Percentiles rank a stretch among this genome's conserved stretches.
These are phyloP conservation scores for Hanleya hanleyi DNA, from an alignment of 2,888 invertebrate genomes.

Conservation along the genomic window DNA sequence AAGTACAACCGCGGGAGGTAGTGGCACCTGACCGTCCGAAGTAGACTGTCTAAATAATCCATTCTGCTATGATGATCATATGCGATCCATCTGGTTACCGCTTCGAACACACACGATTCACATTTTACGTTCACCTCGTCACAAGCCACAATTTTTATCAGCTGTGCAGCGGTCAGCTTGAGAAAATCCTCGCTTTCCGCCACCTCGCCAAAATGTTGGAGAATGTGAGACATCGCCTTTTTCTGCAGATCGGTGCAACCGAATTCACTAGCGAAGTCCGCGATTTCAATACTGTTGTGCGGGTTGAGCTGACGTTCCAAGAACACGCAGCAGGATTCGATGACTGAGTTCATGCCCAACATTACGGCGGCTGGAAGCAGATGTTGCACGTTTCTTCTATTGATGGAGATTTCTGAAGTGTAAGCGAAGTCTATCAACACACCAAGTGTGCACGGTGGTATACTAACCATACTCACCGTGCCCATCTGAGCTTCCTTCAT, in stretches of 20 bases:
- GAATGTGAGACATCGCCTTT: constrained; percentile 49
- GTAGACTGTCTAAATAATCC: constrained; percentile 88
- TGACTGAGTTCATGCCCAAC: constrained; percentile 81
- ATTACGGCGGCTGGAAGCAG: constrained; percentile 92
- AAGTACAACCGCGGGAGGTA: constrained; percentile 91
- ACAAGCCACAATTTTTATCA: constrained; percentile 86
- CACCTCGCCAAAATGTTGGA: constrained; percentile 74
- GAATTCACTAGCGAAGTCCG: constrained; percentile 91
- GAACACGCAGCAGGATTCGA: constrained; percentile 87
- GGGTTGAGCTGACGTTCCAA: constrained; percentile 91
- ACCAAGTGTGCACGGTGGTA: constrained; percentile 84
- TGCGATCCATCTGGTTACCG: constrained; percentile 88
- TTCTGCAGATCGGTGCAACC: constrained; percentile 84
- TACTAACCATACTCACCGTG: constrained; percentile 68
- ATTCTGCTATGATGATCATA: constrained; percentile 86
- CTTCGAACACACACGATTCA: constrained; percentile 83
- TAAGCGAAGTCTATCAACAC: constrained; percentile 92
- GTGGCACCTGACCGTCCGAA: constrained; percentile 90
- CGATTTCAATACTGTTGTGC: constrained; percentile 92
- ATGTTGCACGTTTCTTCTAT: constrained; percentile 91
- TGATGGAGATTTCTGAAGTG: constrained; percentile 89
- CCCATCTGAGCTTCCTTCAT: constrained; percentile 90
- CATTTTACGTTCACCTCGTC: constrained; percentile 93
- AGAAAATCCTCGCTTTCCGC: constrained; percentile 93
- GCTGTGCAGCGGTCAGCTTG: constrained; percentile 84